These are phyloP conservation scores for Molorchus minor DNA, from an alignment of 2,888 invertebrate genomes.

Conservation along the genomic window DNA sequence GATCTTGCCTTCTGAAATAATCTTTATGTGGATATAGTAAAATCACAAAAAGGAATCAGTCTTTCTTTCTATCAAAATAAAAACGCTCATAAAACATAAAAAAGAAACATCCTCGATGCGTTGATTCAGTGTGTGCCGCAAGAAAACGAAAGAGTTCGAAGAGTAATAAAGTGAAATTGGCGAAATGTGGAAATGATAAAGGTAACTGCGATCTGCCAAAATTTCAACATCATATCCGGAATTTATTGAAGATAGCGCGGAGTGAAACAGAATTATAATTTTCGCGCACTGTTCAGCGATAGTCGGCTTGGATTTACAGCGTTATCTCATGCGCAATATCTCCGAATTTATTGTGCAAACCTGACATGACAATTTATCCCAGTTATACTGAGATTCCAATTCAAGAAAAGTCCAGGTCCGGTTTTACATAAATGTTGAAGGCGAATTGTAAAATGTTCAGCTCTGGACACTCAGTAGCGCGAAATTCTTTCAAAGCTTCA, in stretches of 20 bases:
- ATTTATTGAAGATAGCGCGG: slow-evolving; percentile 32
- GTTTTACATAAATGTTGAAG: too few relatives aligned
- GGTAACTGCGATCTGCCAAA: slow-evolving; percentile 37
- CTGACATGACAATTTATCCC: slow-evolving; percentile 14
- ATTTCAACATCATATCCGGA: slow-evolving; percentile 36
- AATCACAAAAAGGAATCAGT: too few relatives aligned
- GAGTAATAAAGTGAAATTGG: slow-evolving; percentile 26
- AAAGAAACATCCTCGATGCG: slow-evolving; percentile 13
- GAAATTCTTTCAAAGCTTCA: too few relatives aligned
- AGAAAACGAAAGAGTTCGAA: slow-evolving; percentile 10
- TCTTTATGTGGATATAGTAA: too few relatives aligned
- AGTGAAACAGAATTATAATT: slow-evolving; percentile 29
- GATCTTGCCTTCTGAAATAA: too few relatives aligned
- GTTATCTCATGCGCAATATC: slow-evolving; percentile 18
- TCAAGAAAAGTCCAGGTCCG: too few relatives aligned
- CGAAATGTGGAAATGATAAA: slow-evolving; percentile 33
- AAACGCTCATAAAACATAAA: not conserved
- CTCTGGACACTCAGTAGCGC: too few relatives aligned
- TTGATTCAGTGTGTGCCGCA: not conserved
- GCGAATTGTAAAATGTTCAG: too few relatives aligned
- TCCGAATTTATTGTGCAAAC: slow-evolving; percentile 27
- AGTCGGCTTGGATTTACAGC: slow-evolving; percentile 26
- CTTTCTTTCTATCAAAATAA: slow-evolving; percentile 9
- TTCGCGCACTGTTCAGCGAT: slow-evolving; percentile 22
- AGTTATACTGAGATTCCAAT: too few relatives aligned